These are phyloP conservation scores for Lasioglossum vierecki DNA, from an alignment of 2,888 invertebrate species.

Conservation along the genomic window DNA sequence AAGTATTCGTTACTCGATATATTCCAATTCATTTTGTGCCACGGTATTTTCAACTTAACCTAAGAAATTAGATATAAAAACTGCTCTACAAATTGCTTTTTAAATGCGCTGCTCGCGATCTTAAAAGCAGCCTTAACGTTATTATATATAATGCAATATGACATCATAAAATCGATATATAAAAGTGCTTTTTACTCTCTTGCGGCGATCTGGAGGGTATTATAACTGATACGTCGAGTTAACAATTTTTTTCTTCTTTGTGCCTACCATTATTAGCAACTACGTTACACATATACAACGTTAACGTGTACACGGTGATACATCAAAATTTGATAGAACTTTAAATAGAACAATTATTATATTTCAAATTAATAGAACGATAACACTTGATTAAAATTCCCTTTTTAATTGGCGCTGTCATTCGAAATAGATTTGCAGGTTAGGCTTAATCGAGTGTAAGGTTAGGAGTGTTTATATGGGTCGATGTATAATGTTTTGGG, in stretches of 20 bases:
- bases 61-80: background rate
- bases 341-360: background rate
- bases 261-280: background rate
- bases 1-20: background rate
- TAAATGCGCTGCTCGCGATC: conserved; percentile 12
- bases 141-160: conserved; percentile 25
- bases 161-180: conserved; percentile 20
- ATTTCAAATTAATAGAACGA: background rate
- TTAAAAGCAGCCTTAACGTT: conserved; percentile 33
- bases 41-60: background rate
- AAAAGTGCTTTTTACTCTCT: conserved; percentile 25
- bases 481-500: background rate
- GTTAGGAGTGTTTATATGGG: background rate
- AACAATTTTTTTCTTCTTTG: background rate
- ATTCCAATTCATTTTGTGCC: background rate
- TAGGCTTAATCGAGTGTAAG: background rate
- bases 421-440: background rate
- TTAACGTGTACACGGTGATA: background rate
- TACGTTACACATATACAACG: background rate
- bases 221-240: conserved; percentile 16
- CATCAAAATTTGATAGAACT: background rate
- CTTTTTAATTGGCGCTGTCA: background rate
- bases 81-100: background rate
- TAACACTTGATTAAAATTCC: background rate
- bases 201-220: conserved; percentile 14